Percentiles rank a stretch among this genome's conserved stretches.
phyloP scores from a whole-genome alignment of 37 sponge, comb jelly and placozoan species.

The Spongia lamella region DNA sequence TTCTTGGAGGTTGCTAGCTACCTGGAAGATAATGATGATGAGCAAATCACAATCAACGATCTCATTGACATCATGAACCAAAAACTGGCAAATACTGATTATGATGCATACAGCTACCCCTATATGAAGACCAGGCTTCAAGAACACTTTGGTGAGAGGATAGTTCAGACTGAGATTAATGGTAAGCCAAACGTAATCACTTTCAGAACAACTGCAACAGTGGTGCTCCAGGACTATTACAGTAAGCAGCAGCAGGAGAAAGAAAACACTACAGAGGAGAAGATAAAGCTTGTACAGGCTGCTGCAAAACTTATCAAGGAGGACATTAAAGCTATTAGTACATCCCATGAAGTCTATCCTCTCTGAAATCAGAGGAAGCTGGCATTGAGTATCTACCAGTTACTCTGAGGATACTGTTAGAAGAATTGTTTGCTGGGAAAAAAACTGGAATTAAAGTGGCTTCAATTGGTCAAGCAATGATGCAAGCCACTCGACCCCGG shows the following conservation, averaged over 20 bases:
- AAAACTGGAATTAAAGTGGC: conserved; percentile 12
- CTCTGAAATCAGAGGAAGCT: conserved; percentile 1
- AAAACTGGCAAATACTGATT: conserved; percentile 17
- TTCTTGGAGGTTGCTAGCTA: conserved; percentile 55
- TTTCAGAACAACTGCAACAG: conserved; percentile 29
- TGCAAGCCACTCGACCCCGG: conserved; percentile 42
- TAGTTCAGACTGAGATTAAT: conserved; percentile 45
- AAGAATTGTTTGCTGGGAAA: conserved; percentile 22
- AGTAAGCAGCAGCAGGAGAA: conserved; percentile 17
- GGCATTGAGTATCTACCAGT: conserved; percentile 17
- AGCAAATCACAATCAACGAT: conserved; percentile 43
- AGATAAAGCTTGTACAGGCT: conserved; percentile 32
- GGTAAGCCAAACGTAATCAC: conserved; percentile 44
- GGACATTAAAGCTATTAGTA: conserved; percentile 41
- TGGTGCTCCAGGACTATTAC: conserved; percentile 42
- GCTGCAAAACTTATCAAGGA: conserved; percentile 42
- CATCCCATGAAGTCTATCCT: conserved; percentile 35
- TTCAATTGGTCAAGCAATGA: conserved; percentile 4
- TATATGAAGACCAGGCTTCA: conserved; percentile 28
- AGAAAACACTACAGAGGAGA: conserved; percentile 1
- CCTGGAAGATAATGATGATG: conserved; percentile 47
- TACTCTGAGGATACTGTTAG: neutral
- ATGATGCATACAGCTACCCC: conserved; percentile 13
- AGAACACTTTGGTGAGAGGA: conserved; percentile 41
- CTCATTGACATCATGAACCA: conserved; percentile 27